These are phyloP conservation scores for Phenganax marumi DNA, from an alignment of 92 coral and sea anemone species.

Conservation along the genomic window DNA sequence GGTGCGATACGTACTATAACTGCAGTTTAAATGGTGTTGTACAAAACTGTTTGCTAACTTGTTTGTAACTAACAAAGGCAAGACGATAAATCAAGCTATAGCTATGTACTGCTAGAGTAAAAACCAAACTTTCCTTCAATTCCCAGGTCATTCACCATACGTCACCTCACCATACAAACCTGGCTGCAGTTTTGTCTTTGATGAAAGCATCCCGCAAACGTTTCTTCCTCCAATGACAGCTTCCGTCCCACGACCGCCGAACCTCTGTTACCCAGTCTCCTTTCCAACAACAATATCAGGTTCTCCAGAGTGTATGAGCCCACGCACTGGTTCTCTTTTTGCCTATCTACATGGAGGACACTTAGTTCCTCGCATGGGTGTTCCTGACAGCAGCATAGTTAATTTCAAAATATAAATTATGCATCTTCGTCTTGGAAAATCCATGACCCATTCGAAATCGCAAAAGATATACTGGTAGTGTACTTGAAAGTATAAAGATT, in stretches of 20 bases:
- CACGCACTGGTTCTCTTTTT: conserved; percentile 27
- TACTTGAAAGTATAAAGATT: no score
- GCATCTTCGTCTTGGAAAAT: no score
- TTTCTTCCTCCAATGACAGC: conserved; percentile 29
- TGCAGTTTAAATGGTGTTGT: no score
- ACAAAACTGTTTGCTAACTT: no score
- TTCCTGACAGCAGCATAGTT: conserved; percentile 22
- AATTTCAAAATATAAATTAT: conserved; percentile 30
- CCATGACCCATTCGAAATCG: no score
- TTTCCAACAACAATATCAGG: conserved; percentile 23
- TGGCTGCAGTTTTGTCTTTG: conserved; percentile 38
- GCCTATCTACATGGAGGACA: conserved; percentile 35
- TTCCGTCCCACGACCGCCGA: conserved; percentile 37
- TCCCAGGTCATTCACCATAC: conserved; percentile 34
- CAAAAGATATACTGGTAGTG: no score
- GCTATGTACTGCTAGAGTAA: background rate
- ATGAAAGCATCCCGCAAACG: conserved; percentile 34
- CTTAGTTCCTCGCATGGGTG: conserved; percentile 42
- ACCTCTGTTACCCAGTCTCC: conserved; percentile 31
- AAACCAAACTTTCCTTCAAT: background rate
- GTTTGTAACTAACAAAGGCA: no score
- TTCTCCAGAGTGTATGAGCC: conserved; percentile 31
- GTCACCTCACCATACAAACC: conserved; percentile 33
- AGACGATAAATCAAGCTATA: no score
- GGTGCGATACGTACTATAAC: no score